Evolutionary conservation across 2,113 vertebrate species (phyloP).

Genomic region (Tragelaphus imberbis): DNA sequence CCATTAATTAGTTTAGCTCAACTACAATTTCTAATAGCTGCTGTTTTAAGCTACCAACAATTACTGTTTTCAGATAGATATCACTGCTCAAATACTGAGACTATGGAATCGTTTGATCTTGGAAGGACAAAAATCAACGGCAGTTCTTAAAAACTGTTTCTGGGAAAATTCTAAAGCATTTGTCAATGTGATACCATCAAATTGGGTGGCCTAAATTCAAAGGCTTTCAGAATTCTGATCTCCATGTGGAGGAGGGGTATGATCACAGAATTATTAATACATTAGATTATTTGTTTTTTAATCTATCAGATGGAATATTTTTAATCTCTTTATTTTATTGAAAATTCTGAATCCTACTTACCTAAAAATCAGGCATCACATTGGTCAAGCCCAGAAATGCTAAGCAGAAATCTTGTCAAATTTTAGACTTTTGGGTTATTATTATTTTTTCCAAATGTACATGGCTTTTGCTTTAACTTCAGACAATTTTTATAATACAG

Average conservation of each 20-base stretch:
- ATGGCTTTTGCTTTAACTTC: neutral
- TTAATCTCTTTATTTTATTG: neutral
- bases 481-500: neutral
- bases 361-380: neutral
- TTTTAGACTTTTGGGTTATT: neutral
- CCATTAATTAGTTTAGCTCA: neutral
- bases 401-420: neutral
- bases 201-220: neutral
- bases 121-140: neutral
- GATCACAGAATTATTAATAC: neutral
- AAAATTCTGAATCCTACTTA: neutral
- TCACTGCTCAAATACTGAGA: neutral
- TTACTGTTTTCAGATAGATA: neutral
- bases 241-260: rapidly evolving
- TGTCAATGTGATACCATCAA: neutral
- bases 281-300: neutral
- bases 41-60: neutral
- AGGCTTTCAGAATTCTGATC: neutral
- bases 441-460: neutral
- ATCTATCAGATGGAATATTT: neutral
- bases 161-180: neutral
- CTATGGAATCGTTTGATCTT: neutral
- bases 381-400: neutral
- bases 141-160: neutral
- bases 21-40: neutral